Conservation (phyloP, 2,888 invertebrate species). For the Sclerodermus sp. region DNA sequence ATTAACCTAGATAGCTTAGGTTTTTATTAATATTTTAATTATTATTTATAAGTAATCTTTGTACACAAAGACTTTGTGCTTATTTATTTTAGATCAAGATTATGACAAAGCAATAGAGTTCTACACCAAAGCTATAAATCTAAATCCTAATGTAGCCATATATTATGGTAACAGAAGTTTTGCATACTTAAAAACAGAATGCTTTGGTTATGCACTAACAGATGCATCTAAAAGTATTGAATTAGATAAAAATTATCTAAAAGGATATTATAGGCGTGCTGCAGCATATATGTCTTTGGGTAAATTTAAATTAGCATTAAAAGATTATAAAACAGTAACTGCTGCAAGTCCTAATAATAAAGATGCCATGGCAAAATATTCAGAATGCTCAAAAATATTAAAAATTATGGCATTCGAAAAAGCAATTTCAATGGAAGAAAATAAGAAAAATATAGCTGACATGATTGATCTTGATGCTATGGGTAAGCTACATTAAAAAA, state of each 20-base stretch:
- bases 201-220: slow-evolving; percentile 88
- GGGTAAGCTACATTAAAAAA: slow-evolving; percentile 64
- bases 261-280: slow-evolving; percentile 96
- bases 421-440: slow-evolving; percentile 92
- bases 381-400: slow-evolving; percentile 94
- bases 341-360: slow-evolving; percentile 91
- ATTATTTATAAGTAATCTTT: too few relatives aligned
- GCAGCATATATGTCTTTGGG: slow-evolving; percentile 97
- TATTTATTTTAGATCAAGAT: slow-evolving; percentile 75
- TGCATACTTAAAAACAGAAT: slow-evolving; percentile 90
- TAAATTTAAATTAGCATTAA: slow-evolving; percentile 93
- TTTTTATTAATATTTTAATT: too few relatives aligned
- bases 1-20: background rate
- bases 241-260: slow-evolving; percentile 85
- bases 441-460: slow-evolving; percentile 84
- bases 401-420: slow-evolving; percentile 94
- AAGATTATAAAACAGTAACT: slow-evolving; percentile 95
- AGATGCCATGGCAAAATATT: slow-evolving; percentile 89
- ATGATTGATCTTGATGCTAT: slow-evolving; percentile 87
- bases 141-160: slow-evolving; percentile 80
- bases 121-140: slow-evolving; percentile 85
- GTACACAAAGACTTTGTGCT: too few relatives aligned
- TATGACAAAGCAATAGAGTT: slow-evolving; percentile 88
- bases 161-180: slow-evolving; percentile 95
- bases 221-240: slow-evolving; percentile 93